phyloP scores from a whole-genome alignment of 2,888 invertebrate genomes.

The Nomada lathburiana region DNA sequence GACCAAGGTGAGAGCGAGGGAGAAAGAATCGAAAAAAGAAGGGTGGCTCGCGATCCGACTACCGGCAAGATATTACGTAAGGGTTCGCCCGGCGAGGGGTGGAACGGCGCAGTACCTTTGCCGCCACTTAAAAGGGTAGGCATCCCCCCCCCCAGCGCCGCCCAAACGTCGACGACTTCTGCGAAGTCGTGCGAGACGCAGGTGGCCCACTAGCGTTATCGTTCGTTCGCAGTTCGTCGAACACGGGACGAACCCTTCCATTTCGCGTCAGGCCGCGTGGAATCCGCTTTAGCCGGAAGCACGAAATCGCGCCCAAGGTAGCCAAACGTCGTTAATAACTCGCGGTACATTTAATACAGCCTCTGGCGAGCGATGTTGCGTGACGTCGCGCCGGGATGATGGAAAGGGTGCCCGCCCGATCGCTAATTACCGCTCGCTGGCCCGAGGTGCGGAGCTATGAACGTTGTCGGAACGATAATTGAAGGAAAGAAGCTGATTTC shows the following conservation, averaged over 20 bases:
- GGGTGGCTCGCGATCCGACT: slow-evolving; percentile 49
- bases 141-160: slow-evolving; percentile 15
- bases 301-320: slow-evolving; percentile 73
- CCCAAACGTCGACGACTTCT: slow-evolving; percentile 50
- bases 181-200: slow-evolving; percentile 55
- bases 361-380: slow-evolving; percentile 41
- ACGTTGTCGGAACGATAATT: background rate
- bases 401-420: slow-evolving; percentile 22
- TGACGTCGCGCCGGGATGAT: slow-evolving; percentile 28
- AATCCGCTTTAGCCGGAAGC: slow-evolving; percentile 70
- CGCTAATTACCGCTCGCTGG: slow-evolving; percentile 45
- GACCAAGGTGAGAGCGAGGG: background rate
- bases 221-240: slow-evolving; percentile 66
- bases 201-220: slow-evolving; percentile 63
- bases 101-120: slow-evolving; percentile 50
- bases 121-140: slow-evolving; percentile 56
- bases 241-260: slow-evolving; percentile 57
- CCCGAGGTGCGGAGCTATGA: background rate
- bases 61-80: slow-evolving; percentile 56
- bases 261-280: slow-evolving; percentile 2
- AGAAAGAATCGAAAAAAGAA: slow-evolving; percentile 10
- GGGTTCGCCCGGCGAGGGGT: slow-evolving; percentile 34
- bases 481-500: background rate
- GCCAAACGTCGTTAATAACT: slow-evolving; percentile 78
- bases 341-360: slow-evolving; percentile 76